Conservation (phyloP, 2,113 vertebrate genomes). For the Oncorhynchus keta region DNA sequence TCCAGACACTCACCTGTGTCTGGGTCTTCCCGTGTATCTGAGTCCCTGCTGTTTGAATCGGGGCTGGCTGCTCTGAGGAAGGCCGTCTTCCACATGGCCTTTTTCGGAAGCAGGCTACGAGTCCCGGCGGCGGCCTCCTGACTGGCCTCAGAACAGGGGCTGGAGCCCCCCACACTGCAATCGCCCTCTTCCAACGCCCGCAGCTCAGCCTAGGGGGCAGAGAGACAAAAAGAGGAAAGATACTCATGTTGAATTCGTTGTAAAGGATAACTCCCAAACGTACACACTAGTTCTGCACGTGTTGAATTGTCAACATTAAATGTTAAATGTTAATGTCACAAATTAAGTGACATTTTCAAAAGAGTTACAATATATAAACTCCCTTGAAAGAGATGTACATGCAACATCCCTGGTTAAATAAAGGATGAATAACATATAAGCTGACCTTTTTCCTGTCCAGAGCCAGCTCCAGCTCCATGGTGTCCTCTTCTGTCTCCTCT, state of each 20-base stretch:
- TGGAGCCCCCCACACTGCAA: slow-evolving; percentile 86
- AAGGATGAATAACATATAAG: too few relatives aligned
- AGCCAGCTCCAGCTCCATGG: slow-evolving; percentile 89
- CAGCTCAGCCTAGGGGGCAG: slow-evolving; percentile 85
- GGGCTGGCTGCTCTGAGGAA: slow-evolving; percentile 85
- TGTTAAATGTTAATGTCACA: too few relatives aligned
- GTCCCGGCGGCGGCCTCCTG: slow-evolving; percentile 75
- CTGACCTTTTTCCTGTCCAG: slow-evolving; percentile 93
- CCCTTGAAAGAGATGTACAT: too few relatives aligned
- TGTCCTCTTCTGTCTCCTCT: slow-evolving; percentile 87
- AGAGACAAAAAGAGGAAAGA: background rate
- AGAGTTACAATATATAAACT: background rate
- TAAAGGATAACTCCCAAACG: background rate
- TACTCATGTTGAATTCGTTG: background rate
- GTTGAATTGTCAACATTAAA: too few relatives aligned
- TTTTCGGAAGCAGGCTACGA: slow-evolving; percentile 72
- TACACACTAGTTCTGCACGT: too few relatives aligned
- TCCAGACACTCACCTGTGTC: slow-evolving; percentile 72
- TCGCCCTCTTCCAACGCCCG: slow-evolving; percentile 94
- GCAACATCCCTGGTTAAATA: background rate
- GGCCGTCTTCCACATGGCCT: slow-evolving; percentile 89
- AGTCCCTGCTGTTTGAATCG: slow-evolving; percentile 81
- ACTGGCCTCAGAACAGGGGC: slow-evolving; percentile 88
- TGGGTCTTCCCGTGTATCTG: slow-evolving; percentile 76
- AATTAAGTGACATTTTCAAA: background rate